Evolutionary conservation across 1,140 invertebrate species (phyloP), one percentile per base, ranked within the genome.

Genomic region (Drosophila littoralis): DNA sequence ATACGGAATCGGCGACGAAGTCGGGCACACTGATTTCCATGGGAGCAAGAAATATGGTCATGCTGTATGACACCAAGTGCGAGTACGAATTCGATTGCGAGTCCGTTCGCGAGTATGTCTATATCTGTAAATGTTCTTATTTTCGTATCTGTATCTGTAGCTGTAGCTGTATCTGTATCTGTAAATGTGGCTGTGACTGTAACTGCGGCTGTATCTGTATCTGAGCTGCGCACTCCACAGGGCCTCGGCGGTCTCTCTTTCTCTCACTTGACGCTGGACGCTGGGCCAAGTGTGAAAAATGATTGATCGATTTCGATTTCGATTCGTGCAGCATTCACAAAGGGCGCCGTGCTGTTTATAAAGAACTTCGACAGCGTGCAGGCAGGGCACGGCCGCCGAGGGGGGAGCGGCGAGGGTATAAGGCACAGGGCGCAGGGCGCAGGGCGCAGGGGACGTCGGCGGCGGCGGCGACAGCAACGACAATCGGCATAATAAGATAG

Each of bases 401-500:
- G 45, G 48, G 57, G 32, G 22, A 74, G 75, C 82, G 82, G 65
- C 76, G 83, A 88, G 22, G 22, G 22, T 28, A 28, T 28, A 52
- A 15, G 42, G 61, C 61, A 51, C 38, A 40, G 38, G 51, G 40
- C 51, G 5, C 8, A 9, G 54, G 9, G 17, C 33, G 7, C 13
- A 8, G 28, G n/a, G 46, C 22, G 36, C 54, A 66, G 50, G 45
- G 48, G 57, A 15, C 42, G 58, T 6, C 46, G 66, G 13, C 12
- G 58, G 48, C 45, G 77, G 75, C 82, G 82, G 71, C 76, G 83
- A 88, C 79, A 89, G 84, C 79, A 66, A 88, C 83, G 84, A 88
- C 79, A 88, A 89, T 88, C 83, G 84, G 60, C 76, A 88, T 88
- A 88, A 89, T 88, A 88, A 88, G 83, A 88, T 88, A 77, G 83